These are phyloP conservation scores for Chiloscyllium plagiosum DNA, from an alignment of 2,113 vertebrate genomes.

Conservation along the genomic window DNA sequence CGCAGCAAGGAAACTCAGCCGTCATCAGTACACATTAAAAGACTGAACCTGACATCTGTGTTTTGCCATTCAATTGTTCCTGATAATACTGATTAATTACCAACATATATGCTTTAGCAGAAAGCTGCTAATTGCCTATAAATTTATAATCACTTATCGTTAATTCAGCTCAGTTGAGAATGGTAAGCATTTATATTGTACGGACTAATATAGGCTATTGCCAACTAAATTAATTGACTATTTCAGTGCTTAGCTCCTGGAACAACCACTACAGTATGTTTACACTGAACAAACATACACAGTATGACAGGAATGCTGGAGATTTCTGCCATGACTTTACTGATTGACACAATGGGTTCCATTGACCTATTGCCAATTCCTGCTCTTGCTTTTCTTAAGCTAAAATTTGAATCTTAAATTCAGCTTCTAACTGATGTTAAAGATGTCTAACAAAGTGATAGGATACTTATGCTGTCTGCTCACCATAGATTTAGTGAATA, in stretches of 20 bases:
- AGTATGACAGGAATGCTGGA: neutral
- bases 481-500: conserved; percentile 95
- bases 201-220: neutral
- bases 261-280: neutral
- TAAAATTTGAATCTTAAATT: neutral
- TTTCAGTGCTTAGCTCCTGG: neutral
- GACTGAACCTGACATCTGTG: neutral
- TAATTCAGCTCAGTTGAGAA: neutral
- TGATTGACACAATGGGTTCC: neutral
- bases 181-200: neutral
- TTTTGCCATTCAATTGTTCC: neutral
- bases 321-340: neutral
- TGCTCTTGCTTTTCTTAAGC: no score
- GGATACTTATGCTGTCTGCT: conserved; percentile 40
- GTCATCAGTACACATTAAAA: neutral
- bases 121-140: neutral
- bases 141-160: neutral
- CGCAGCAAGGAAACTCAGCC: neutral
- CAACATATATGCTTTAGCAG: neutral
- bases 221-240: neutral
- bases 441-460: neutral
- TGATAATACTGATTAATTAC: neutral
- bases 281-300: neutral
- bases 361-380: neutral
- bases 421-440: neutral